Evolutionary conservation across 2,888 invertebrate genomes (phyloP), one percentile per base, ranked within the genome.

Genomic region (Metacarcinus magister): DNA sequence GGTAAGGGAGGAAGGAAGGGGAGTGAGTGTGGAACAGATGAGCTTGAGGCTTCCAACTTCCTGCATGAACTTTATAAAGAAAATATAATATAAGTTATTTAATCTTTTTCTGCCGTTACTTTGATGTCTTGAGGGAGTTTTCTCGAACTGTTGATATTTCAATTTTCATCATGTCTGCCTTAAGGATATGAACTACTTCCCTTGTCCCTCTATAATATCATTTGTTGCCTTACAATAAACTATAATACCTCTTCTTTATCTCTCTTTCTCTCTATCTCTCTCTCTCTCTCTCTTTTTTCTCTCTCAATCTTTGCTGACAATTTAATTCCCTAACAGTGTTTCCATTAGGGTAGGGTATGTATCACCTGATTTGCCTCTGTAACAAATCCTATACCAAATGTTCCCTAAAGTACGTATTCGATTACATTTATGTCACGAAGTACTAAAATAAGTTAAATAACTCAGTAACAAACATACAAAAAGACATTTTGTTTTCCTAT

Each of bases 81-180:
- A 82, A 82, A 82, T 28, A 82, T 82, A 32, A 28, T 82, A 16
- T 8, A 82, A 82, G 82, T 82, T 82, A 28, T 82, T 7, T 82
- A 28, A 67, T 67, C 23, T 67, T 82, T 82, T 32, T 82, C 10
- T 82, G 32, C 32, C 32, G 13, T 32, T 32, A 82, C 32, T 82
- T 82, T 82, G 91, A 16, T 44, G 46, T 91, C 91, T 46, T 44
- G 19, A 46, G 91, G 44, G 23, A 48, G 46, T 44, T 44, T 46
- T 44, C n/a, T 91, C 19, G 91, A n/a, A n/a, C n/a, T 48, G 44
- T 91, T 91, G 82, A 82, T 82, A 32, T 82, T 82, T 82, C 13
- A 82, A 13, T 44, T 48, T 48, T 91, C 44, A 48, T 91, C 32
- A 44, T 48, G 46, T 10, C 46, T 67, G 91, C 23, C 39, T 43